A percentile compares a stretch with the other conserved stretches of the same genome.
These are phyloP conservation scores for Halisarca cf. caerulea DNA, from an alignment of 37 sponge, comb jelly and placozoan species.

Conservation along the genomic window DNA sequence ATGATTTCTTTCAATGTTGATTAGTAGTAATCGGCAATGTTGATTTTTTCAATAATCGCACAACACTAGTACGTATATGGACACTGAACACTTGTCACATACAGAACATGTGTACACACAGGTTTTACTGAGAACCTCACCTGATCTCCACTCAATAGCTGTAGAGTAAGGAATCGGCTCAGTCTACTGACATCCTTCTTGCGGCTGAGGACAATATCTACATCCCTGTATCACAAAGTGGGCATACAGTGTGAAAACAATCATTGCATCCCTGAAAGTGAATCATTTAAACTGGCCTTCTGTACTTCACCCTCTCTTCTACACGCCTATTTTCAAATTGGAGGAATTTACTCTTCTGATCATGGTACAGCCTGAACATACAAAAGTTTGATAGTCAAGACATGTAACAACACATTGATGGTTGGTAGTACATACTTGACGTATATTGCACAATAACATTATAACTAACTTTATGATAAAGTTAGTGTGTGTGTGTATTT, in stretches of 20 bases:
- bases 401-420: too few species aligned
- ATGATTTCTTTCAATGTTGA: too few species aligned
- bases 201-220: conserved; percentile 37
- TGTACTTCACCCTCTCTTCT: conserved; percentile 2
- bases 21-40: too few species aligned
- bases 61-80: neutral
- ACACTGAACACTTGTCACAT: too few species aligned
- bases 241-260: too few species aligned
- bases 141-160: conserved; percentile 16
- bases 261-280: too few species aligned
- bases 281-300: neutral
- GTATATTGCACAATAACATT: too few species aligned
- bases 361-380: neutral
- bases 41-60: neutral
- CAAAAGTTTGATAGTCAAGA: too few species aligned
- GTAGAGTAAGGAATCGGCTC: conserved; percentile 45
- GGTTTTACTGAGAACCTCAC: too few species aligned
- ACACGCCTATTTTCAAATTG: neutral
- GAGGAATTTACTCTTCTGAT: conserved; percentile 4
- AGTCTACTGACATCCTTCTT: conserved; percentile 56
- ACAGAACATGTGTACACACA: neutral
- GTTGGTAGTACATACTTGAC: too few species aligned
- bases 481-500: too few species aligned
- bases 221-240: conserved; percentile 25
- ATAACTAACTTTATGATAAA: too few species aligned